Base-by-base conservation (phyloP, 1,140 invertebrate genomes). In the Drosophila nigromelanica region DNA sequence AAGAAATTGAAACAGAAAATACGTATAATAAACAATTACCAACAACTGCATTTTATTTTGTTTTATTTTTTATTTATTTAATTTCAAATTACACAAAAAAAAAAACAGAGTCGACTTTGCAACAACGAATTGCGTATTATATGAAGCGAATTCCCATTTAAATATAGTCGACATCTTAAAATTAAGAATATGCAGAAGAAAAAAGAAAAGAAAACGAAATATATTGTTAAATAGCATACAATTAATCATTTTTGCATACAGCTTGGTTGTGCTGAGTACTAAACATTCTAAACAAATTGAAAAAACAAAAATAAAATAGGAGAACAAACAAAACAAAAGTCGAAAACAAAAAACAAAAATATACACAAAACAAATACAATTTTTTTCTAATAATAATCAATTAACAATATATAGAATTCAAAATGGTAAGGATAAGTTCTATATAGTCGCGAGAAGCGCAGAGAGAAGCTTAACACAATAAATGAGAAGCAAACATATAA, bases 251-350 rank as follows among this genome's bases (percentile, higher is more conserved):
- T 55, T 35, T 40, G 51, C 42, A 76, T 63, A 78, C 82, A 86
- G 75, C 79, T 86, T 82, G 82, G 82, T 86, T 86, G 82, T 86
- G 82, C 82, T 87, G 82, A 77, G 70, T 72, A 79, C 73, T 78
- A 40, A 61, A 73, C 59, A 63, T 78, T 67, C 67, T 72, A 40
- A 67, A 48, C 50, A 47, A 47, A 27, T 24, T 8, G 0, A 40
- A 48, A 40, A 64, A 43, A 52, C 10, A 54, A 6, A 68, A 45
- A 51, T 5, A 1, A 24, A 21, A 45, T 15, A 54, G 11, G 39
- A 18, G 30, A 54, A 10, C n/a, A 58, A 30, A 14, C n/a, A 21
- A n/a, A n/a, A 47, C 12, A 51, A 33, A 27, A 37, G 21, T 45
- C 24, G 14, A 51, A 40, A 59, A 30, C n/a, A 48, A 51, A 56